These are phyloP conservation scores for Drosophila nr. fundita DNA, from an alignment of 2,888 invertebrate species.

Conservation along the genomic window DNA sequence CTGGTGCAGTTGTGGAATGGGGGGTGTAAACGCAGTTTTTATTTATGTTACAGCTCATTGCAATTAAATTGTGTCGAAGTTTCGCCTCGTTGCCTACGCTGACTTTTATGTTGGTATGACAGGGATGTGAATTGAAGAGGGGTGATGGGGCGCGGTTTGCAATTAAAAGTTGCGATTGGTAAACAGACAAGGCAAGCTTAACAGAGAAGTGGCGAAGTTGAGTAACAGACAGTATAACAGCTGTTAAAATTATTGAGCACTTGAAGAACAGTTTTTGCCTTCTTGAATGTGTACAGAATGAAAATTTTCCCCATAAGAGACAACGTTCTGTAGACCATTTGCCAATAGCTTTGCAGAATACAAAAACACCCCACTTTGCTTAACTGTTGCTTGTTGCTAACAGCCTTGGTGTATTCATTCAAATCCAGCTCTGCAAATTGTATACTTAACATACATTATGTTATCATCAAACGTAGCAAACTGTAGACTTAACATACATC, in stretches of 20 bases:
- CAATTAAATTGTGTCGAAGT: conserved; percentile 58
- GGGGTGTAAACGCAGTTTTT: conserved; percentile 46
- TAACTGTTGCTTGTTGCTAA: background rate
- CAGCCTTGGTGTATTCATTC: background rate
- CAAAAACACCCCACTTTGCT: background rate
- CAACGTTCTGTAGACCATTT: background rate
- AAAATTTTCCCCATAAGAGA: background rate
- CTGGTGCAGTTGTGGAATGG: background rate
- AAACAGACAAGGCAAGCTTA: background rate
- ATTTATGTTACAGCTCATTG: conserved; percentile 50
- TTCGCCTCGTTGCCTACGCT: conserved; percentile 25
- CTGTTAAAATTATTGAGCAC: background rate
- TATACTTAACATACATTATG: background rate
- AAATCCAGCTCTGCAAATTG: background rate
- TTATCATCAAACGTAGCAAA: background rate
- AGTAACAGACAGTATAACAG: background rate
- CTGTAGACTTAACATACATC: background rate
- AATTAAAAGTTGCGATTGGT: conserved; percentile 2
- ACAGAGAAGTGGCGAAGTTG: background rate
- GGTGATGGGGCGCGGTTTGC: background rate
- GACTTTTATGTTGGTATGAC: conserved; percentile 13
- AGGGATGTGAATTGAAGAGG: background rate
- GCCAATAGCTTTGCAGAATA: background rate
- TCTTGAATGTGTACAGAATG: background rate
- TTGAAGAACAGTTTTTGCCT: background rate